Percentiles rank a stretch among this genome's conserved stretches.
Conservation (phyloP, 2,797 vertebrate species). For the Platyrinchus mystaceus region DNA sequence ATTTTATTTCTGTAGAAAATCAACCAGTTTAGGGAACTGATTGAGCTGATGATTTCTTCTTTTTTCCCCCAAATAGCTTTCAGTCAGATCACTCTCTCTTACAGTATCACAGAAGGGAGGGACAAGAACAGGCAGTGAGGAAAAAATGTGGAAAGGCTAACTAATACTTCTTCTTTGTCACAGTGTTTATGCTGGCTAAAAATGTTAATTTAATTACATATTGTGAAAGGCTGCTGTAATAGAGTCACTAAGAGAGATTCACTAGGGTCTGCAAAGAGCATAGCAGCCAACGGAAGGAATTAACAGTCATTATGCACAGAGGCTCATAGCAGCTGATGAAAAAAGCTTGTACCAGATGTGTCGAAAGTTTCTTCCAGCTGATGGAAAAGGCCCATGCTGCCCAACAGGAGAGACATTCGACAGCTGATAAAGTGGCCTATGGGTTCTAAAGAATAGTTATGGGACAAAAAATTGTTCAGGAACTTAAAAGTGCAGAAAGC, state of each 20-base stretch:
- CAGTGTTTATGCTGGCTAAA: not conserved
- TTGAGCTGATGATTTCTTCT: not conserved
- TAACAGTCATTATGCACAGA: conserved; percentile 9
- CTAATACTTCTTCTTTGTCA: not conserved
- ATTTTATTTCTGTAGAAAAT: not conserved
- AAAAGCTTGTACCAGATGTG: conserved; percentile 34
- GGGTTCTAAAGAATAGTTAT: conserved; percentile 40
- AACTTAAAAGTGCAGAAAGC: conserved; percentile 56
- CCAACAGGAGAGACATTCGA: conserved; percentile 15
- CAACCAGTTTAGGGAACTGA: not conserved
- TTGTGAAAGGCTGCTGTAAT: conserved; percentile 13
- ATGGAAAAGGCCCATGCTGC: conserved; percentile 41
- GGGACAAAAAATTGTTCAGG: conserved; percentile 41
- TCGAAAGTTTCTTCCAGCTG: conserved; percentile 57
- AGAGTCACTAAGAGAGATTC: conserved; percentile 33
- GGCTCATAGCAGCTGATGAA: conserved; percentile 36
- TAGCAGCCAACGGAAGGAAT: not conserved
- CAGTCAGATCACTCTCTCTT: not conserved
- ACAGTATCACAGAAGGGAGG: not conserved
- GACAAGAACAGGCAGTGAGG: not conserved
- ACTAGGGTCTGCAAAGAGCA: not conserved
- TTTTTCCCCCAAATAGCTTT: not conserved
- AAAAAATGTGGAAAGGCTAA: not conserved
- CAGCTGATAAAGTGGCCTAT: conserved; percentile 24
- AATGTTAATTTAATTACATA: conserved; percentile 16